A percentile compares a stretch with the other conserved stretches of the same genome.
Conservation (phyloP, 2,888 invertebrate genomes). For the Hypolimnas misippus region DNA sequence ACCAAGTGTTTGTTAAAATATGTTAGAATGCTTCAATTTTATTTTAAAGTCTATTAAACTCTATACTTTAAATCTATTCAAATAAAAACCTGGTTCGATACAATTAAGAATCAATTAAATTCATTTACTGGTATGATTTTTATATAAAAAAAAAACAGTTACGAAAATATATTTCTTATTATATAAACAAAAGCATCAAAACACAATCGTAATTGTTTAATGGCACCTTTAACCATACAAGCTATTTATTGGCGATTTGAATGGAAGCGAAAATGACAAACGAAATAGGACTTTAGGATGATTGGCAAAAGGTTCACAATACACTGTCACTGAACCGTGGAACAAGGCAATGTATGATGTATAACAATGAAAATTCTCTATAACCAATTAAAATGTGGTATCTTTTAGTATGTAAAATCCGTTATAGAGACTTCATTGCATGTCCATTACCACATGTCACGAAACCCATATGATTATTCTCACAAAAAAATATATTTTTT, state of each 20-base stretch:
- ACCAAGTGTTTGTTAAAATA: background rate
- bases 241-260: background rate
- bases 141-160: background rate
- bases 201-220: background rate
- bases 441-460: slow-evolving; percentile 34
- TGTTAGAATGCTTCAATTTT: background rate
- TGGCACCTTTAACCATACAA: background rate
- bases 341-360: slow-evolving; percentile 23
- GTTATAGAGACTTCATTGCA: slow-evolving; percentile 19
- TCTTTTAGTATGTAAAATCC: background rate
- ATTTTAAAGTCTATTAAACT: background rate
- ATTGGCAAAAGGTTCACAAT: slow-evolving; percentile 36
- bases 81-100: background rate
- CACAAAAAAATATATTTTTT: background rate
- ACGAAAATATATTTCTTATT: background rate
- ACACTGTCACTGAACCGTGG: slow-evolving; percentile 44
- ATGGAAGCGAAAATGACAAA: slow-evolving; percentile 32
- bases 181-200: background rate
- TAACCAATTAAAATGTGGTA: background rate
- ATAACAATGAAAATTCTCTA: slow-evolving; percentile 22
- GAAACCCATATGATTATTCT: slow-evolving; percentile 78
- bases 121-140: background rate
- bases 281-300: slow-evolving; percentile 37
- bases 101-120: background rate
- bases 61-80: background rate